phyloP scores from a whole-genome alignment of 1,140 invertebrate species.

The Caerostris extrusa region DNA sequence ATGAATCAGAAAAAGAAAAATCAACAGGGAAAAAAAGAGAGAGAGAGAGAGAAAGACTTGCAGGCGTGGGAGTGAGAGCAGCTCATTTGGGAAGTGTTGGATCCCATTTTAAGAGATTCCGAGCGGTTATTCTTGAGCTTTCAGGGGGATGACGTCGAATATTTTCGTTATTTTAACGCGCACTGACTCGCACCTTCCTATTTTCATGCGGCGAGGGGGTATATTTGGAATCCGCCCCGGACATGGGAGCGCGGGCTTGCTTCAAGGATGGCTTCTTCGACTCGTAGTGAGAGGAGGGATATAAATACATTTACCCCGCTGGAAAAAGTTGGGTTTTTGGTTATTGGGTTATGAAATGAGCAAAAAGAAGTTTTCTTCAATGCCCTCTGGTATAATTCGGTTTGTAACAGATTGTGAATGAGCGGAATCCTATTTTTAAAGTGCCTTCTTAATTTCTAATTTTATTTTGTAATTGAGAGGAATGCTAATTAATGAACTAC shows the following conservation, averaged over 20 bases:
- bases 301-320: not conserved
- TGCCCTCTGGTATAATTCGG: no score
- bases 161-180: conserved; percentile 62
- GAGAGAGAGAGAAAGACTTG: not conserved
- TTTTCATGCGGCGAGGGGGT: conserved; percentile 34
- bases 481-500: no score
- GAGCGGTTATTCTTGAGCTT: conserved; percentile 54
- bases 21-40: not conserved
- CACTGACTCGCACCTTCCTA: conserved; percentile 45
- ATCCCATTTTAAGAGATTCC: conserved; percentile 63
- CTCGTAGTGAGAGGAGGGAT: not conserved
- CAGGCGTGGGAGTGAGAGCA: conserved; percentile 15
- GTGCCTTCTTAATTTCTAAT: no score
- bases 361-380: not conserved
- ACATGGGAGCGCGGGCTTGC: not conserved
- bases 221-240: conserved; percentile 45
- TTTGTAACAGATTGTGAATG: no score
- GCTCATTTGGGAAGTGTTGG: conserved; percentile 31
- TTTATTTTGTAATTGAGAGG: no score
- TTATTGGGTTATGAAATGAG: conserved; percentile 3
- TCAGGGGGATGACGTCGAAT: conserved; percentile 40
- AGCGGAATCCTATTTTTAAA: no score
- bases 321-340: not conserved
- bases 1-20: conserved; percentile 4
- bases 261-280: conserved; percentile 2